These are phyloP conservation scores for Poeciliopsis gracilis DNA, from an alignment of 2,797 vertebrate species.

Conservation along the genomic window DNA sequence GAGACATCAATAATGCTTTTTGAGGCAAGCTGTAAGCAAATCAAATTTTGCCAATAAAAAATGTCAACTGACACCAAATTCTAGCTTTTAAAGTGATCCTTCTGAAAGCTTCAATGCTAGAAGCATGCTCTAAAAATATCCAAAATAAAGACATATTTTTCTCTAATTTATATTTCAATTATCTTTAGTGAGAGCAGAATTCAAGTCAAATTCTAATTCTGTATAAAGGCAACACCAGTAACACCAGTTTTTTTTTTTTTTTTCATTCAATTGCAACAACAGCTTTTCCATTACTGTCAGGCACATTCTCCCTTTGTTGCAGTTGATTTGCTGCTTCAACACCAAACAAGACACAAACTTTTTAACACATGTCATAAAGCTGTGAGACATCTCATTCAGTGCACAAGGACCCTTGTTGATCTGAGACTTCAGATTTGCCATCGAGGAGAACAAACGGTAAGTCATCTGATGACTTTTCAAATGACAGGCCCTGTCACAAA, in stretches of 20 bases:
- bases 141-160: constrained; percentile 40
- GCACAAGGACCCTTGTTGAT: constrained; percentile 64
- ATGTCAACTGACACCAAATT: constrained; percentile 62
- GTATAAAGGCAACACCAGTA: constrained; percentile 33
- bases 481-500: constrained; percentile 62
- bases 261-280: constrained; percentile 60
- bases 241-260: constrained; percentile 8
- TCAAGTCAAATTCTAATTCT: neutral
- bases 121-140: constrained; percentile 40
- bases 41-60: constrained; percentile 75
- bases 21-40: constrained; percentile 69
- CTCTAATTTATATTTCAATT: constrained; percentile 32
- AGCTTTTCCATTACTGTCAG: constrained; percentile 70
- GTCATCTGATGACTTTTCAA: constrained; percentile 56
- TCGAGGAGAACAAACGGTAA: constrained; percentile 60
- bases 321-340: constrained; percentile 71
- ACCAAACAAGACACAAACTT: constrained; percentile 73
- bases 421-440: constrained; percentile 66
- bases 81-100: constrained; percentile 38
- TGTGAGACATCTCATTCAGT: constrained; percentile 76
- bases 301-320: constrained; percentile 55
- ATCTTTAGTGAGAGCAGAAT: neutral
- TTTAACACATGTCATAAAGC: constrained; percentile 77
- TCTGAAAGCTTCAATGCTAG: constrained; percentile 9
- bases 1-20: constrained; percentile 73